A percentile compares a stretch with the other conserved stretches of the same genome.
Conservation (phyloP, 2,113 vertebrate genomes). For the Brachyhypopomus occidentalis region DNA sequence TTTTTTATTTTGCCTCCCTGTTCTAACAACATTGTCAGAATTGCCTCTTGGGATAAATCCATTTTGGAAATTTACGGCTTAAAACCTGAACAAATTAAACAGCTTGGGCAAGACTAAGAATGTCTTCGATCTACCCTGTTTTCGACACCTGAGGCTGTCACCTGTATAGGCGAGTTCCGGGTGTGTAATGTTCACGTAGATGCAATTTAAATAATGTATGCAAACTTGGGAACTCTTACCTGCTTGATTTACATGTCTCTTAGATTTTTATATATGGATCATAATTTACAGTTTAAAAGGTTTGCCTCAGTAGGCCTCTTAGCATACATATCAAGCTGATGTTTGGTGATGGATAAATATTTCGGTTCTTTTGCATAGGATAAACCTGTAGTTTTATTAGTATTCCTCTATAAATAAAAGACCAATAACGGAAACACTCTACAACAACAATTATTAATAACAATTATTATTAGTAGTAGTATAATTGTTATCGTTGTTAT, state of each 20-base stretch:
- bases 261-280: too few species aligned
- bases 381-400: not conserved
- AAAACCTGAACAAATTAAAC: not conserved
- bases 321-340: too few species aligned
- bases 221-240: not conserved
- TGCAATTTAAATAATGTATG: not conserved
- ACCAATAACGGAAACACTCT: too few species aligned
- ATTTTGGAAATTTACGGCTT: constrained; percentile 49
- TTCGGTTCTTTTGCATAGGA: too few species aligned
- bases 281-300: too few species aligned
- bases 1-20: constrained; percentile 76
- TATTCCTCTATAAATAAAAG: too few species aligned
- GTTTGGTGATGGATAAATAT: too few species aligned
- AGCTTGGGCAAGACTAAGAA: not conserved
- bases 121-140: not conserved
- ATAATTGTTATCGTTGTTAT: too few species aligned
- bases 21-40: constrained; percentile 75
- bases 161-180: constrained; percentile 32
- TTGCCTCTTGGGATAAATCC: constrained; percentile 75
- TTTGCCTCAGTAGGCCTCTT: too few species aligned
- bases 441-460: not conserved
- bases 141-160: constrained; percentile 3
- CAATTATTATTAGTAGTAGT: constrained; percentile 8
- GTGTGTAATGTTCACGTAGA: constrained; percentile 14
- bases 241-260: not conserved